Percentiles rank a stretch among this genome's conserved stretches.
Conservation (phyloP, 2,113 vertebrate species). For the Asarcornis scutulata region DNA sequence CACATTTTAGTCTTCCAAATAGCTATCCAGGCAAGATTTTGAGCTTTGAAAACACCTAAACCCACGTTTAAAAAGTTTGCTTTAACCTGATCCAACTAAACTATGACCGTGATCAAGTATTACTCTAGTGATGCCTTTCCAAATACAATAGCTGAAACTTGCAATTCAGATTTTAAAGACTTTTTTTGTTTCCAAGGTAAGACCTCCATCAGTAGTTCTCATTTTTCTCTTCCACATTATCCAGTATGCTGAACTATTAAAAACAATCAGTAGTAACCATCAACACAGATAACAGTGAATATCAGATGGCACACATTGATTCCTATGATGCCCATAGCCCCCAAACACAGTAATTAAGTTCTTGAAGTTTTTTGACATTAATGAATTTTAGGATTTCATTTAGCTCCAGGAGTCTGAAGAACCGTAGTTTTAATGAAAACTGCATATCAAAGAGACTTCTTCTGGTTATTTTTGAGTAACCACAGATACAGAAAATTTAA, state of each 20-base stretch:
- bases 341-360: not conserved
- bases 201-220: not conserved
- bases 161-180: not conserved
- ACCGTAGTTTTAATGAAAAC: not conserved
- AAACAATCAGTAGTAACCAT: not conserved
- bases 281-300: not conserved
- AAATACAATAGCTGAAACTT: not conserved
- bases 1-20: not conserved
- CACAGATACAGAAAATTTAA: not conserved
- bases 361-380: not conserved
- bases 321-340: not conserved
- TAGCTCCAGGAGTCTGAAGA: not conserved
- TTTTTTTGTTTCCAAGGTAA: not conserved
- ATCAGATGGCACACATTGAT: not conserved
- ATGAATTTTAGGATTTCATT: not conserved
- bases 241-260: not conserved
- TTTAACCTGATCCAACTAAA: slow-evolving; percentile 8
- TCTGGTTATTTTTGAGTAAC: not conserved
- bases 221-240: not conserved
- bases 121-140: not conserved
- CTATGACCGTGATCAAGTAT: not conserved
- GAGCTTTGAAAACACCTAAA: not conserved
- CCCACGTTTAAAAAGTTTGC: not conserved
- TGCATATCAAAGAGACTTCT: not conserved
- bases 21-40: not conserved